These are phyloP conservation scores for Erpobdella octoculata DNA, from an alignment of 2,888 invertebrate genomes.

Conservation along the genomic window DNA sequence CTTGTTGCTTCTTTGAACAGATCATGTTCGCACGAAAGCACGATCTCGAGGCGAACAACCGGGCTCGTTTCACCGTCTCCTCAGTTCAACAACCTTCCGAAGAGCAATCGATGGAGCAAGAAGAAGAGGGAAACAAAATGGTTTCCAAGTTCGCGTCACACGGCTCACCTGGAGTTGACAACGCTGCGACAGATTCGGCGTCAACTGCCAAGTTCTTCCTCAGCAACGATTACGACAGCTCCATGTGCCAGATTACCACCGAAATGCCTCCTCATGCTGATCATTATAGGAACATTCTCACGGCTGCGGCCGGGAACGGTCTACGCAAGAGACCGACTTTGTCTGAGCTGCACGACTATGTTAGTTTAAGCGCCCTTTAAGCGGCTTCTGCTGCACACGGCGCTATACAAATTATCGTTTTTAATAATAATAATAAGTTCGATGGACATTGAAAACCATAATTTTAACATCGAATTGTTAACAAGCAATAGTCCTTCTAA, in stretches of 20 bases:
- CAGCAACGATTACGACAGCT: slow-evolving; percentile 36
- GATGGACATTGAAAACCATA: too few relatives aligned
- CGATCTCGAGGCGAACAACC: not conserved
- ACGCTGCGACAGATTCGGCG: not conserved
- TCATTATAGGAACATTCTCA: slow-evolving; percentile 67
- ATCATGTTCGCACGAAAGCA: not conserved
- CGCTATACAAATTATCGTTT: not conserved
- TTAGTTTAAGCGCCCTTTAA: not conserved
- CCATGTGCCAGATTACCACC: slow-evolving; percentile 57
- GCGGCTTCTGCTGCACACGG: not conserved
- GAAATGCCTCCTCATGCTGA: slow-evolving; percentile 74
- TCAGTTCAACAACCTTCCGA: not conserved
- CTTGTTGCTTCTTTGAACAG: too few relatives aligned
- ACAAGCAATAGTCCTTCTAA: too few relatives aligned
- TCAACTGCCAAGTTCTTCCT: not conserved
- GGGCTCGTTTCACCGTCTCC: slow-evolving; percentile 8
- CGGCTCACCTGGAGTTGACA: not conserved
- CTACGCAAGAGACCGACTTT: slow-evolving; percentile 39
- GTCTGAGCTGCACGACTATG: slow-evolving; percentile 35
- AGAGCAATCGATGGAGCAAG: too few relatives aligned
- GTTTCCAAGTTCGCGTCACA: not conserved
- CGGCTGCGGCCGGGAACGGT: slow-evolving; percentile 30
- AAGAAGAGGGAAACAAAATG: not conserved
- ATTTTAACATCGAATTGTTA: too few relatives aligned
- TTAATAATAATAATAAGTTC: too few relatives aligned